phyloP scores from a whole-genome alignment of 1,140 invertebrate genomes.

The Megalonaias nervosa region DNA sequence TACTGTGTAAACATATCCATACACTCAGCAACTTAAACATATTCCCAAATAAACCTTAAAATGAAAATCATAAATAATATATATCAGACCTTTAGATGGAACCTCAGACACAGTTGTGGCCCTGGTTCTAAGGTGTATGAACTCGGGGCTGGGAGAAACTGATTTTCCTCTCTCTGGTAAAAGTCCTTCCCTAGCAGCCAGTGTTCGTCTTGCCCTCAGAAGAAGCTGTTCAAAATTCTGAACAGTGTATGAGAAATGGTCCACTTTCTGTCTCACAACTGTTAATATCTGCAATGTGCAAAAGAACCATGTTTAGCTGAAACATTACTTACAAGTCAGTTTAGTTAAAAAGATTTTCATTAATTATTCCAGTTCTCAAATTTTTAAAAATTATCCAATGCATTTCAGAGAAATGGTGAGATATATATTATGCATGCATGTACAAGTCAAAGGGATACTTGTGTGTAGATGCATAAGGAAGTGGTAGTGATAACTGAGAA shows the following conservation, averaged over 20 bases:
- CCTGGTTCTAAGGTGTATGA: slow-evolving; percentile 16
- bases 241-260: slow-evolving; percentile 82
- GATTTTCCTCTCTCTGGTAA: slow-evolving; percentile 26
- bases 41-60: neutral
- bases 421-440: no score
- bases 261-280: slow-evolving; percentile 89
- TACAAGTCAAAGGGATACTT: no score
- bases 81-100: slow-evolving; percentile 24
- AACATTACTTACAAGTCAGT: neutral
- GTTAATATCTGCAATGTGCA: slow-evolving; percentile 79
- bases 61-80: neutral
- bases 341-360: neutral
- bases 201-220: slow-evolving; percentile 78
- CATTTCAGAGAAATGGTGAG: no score
- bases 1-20: neutral
- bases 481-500: no score
- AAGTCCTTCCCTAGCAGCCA: slow-evolving; percentile 73
- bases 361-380: no score
- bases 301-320: neutral
- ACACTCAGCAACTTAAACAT: neutral
- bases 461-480: no score
- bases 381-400: no score
- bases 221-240: slow-evolving; percentile 79
- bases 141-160: slow-evolving; percentile 23
- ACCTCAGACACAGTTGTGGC: slow-evolving; percentile 14